Conservation (phyloP, 2,888 invertebrate genomes). For the Phortica magna region DNA sequence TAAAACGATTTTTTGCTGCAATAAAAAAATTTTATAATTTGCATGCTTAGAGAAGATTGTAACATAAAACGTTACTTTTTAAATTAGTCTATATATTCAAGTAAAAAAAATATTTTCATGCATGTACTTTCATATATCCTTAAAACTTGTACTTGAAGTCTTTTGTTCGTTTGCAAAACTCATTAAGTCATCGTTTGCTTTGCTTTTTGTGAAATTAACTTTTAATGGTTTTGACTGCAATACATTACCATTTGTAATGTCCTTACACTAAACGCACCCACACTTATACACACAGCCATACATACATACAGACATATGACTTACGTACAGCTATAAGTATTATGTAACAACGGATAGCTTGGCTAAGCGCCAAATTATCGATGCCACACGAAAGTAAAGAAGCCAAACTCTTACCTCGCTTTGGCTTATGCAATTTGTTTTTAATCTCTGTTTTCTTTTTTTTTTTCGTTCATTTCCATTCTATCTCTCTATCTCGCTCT, state of each 20-base stretch:
- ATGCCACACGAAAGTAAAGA: not conserved
- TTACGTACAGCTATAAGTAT: not conserved
- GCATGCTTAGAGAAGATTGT: not conserved
- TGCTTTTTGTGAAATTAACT: slow-evolving; percentile 32
- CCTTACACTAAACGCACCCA: not conserved
- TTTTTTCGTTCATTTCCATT: not conserved
- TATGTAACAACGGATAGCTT: slow-evolving; percentile 7
- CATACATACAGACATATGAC: slow-evolving; percentile 21
- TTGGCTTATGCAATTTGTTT: not conserved
- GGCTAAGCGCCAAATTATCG: slow-evolving; percentile 23
- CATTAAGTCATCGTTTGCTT: slow-evolving; percentile 17
- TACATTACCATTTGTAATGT: slow-evolving; percentile 26
- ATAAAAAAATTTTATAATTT: not conserved
- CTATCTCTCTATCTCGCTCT: not conserved
- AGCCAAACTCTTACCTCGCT: not conserved
- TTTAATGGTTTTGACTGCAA: slow-evolving; percentile 34
- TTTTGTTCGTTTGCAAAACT: slow-evolving; percentile 20
- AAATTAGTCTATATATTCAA: not conserved
- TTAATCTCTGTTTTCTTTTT: not conserved
- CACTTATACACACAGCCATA: not conserved
- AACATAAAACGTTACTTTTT: not conserved
- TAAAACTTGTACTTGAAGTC: not conserved
- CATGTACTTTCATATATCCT: not conserved
- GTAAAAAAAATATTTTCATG: not conserved
- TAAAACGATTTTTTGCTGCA: not conserved